Evolutionary conservation across 1,140 invertebrate species (phyloP), one percentile per base, ranked within the genome.

Genomic region (Belonocnema kinseyi): DNA sequence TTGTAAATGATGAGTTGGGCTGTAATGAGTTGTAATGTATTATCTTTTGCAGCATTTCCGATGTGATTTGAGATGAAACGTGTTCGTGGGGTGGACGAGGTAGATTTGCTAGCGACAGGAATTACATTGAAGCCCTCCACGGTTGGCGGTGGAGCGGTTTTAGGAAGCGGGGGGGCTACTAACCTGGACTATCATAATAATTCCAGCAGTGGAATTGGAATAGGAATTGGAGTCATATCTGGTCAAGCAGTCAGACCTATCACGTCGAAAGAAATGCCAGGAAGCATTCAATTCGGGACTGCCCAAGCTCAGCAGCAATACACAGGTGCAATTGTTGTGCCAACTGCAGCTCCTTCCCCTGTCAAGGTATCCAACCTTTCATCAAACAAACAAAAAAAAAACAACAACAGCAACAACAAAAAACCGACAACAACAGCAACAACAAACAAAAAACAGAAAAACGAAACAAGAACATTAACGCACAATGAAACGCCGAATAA

Each of bases 31-130:
- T 78, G n/a, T 50, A 33, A 77, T 75, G 21, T 26, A 26, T 26
- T 19, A 53, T 40, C 16, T 80, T 77, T 86, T 86, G 8, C 80
- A 93, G 92, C 86, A 87, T 90, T 89, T 90, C 90, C 91, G 90
- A 93, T 93, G 92, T 93, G 89, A 93, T 92, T 93, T 93, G 93
- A 93, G 90, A 94, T 94, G 93, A 93, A 94, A 93, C 93, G 93
- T 82, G 88, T 93, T 91, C 93, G 93, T 75, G 91, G 91, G 89
- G 92, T 93, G 89, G 93, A 94, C 87, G 93, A 93, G 82, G 89
- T 92, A 89, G 85, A 88, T 90, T 92, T 88, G 88, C 89, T 90
- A 92, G 91, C 90, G 91, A 91, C 85, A 81, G 87, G 88, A 88
- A 88, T 33, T 33, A 33, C 90, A 89, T 82, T 92, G 78, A 90